These are phyloP conservation scores for Phocoena phocoena DNA, from an alignment of 2,113 vertebrate species.

Conservation along the genomic window DNA sequence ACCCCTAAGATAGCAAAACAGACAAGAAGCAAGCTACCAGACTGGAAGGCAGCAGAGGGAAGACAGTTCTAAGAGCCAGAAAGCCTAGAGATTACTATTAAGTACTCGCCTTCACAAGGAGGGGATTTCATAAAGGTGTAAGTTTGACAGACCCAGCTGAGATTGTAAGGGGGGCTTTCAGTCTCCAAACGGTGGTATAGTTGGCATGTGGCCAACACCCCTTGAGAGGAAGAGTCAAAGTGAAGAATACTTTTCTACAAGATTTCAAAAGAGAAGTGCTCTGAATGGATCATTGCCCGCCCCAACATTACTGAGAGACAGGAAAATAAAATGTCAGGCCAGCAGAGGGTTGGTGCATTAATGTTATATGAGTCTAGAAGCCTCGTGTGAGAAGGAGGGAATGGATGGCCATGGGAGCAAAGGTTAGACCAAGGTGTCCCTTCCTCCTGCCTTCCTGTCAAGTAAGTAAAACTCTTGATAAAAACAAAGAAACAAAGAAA, in stretches of 20 bases:
- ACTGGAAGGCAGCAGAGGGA: not conserved
- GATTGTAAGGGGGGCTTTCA: not conserved
- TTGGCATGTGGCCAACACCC: not conserved
- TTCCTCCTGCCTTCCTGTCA: not conserved
- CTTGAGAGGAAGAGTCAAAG: not conserved
- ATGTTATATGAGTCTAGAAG: not conserved
- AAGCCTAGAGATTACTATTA: not conserved
- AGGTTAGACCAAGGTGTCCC: not conserved
- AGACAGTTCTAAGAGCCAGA: not conserved
- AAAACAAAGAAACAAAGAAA: not conserved
- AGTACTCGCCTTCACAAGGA: not conserved
- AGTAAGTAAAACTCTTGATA: not conserved
- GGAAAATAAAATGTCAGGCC: not conserved
- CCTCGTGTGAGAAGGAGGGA: not conserved
- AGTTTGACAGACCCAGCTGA: not conserved
- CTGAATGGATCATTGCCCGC: not conserved
- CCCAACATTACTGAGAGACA: not conserved
- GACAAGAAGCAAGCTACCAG: not conserved
- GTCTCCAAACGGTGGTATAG: not conserved
- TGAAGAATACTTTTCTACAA: not conserved
- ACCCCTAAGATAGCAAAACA: not conserved
- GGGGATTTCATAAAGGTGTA: not conserved
- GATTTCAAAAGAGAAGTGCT: not conserved
- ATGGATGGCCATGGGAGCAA: not conserved
- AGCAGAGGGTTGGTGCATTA: not conserved